Conservation (phyloP, 1,140 invertebrate species). For the Cydia splendana region DNA sequence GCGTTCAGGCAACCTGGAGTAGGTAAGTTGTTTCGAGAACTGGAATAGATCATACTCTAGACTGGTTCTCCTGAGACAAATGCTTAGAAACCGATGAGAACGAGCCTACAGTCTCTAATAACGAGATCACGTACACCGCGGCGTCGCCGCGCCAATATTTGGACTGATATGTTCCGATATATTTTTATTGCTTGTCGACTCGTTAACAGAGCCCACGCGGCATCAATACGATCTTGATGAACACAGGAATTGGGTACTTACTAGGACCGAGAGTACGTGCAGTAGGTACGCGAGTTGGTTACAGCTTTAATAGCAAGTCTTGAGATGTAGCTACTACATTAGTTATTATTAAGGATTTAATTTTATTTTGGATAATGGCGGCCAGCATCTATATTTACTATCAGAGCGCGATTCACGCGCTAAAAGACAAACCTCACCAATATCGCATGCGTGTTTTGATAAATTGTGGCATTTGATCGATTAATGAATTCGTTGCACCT, state of each 20-base stretch:
- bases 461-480: too few relatives aligned
- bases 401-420: too few relatives aligned
- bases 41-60: not conserved
- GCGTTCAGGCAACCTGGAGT: not conserved
- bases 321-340: not conserved
- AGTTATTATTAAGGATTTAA: too few relatives aligned
- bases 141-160: constrained; percentile 24
- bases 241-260: constrained; percentile 13
- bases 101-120: constrained; percentile 19
- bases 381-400: too few relatives aligned
- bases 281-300: not conserved
- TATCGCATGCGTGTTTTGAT: too few relatives aligned
- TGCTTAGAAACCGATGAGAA: not conserved
- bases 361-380: not conserved
- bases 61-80: not conserved
- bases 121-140: constrained; percentile 31
- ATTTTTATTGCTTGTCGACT: constrained; percentile 29
- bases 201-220: constrained; percentile 21
- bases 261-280: not conserved
- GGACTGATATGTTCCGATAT: constrained; percentile 31
- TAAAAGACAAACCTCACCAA: too few relatives aligned
- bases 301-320: not conserved
- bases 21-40: not conserved
- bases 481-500: too few relatives aligned
- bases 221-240: constrained; percentile 27